These are phyloP conservation scores for Rallus crepitans DNA, from an alignment of 2,797 vertebrate species.

Conservation along the genomic window DNA sequence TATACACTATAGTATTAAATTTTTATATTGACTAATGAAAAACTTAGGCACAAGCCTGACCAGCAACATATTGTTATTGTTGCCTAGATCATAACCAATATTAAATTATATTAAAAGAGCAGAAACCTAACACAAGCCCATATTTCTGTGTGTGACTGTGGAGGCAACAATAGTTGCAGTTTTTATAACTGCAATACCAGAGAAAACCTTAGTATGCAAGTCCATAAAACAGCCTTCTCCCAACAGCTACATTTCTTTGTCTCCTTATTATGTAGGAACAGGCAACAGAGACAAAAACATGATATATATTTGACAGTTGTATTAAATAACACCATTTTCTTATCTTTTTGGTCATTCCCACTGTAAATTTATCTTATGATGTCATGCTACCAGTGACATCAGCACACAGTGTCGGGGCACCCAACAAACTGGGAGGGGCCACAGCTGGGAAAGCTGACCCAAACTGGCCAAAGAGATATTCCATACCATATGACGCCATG, in stretches of 20 bases:
- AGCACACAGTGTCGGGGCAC: not conserved
- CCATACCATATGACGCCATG: too few species aligned
- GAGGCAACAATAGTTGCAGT: not conserved
- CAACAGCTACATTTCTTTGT: not conserved
- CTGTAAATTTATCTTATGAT: not conserved
- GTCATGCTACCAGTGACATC: not conserved
- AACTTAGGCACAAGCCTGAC: not conserved
- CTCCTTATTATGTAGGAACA: not conserved
- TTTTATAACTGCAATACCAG: not conserved
- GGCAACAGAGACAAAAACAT: not conserved
- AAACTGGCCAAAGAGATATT: too few species aligned
- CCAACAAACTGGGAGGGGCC: too few species aligned
- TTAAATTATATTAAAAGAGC: not conserved
- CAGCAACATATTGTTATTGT: not conserved
- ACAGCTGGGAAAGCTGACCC: too few species aligned
- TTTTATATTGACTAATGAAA: constrained; percentile 1
- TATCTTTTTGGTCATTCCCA: not conserved
- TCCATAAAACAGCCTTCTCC: not conserved
- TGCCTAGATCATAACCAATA: not conserved
- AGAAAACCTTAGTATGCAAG: not conserved
- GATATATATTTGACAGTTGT: not conserved
- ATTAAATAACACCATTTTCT: not conserved
- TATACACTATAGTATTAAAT: not conserved
- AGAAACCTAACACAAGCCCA: not conserved
- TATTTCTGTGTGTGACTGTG: not conserved